Conservation (phyloP, 2,797 vertebrate species). For the Oceanodroma leucorhoa region DNA sequence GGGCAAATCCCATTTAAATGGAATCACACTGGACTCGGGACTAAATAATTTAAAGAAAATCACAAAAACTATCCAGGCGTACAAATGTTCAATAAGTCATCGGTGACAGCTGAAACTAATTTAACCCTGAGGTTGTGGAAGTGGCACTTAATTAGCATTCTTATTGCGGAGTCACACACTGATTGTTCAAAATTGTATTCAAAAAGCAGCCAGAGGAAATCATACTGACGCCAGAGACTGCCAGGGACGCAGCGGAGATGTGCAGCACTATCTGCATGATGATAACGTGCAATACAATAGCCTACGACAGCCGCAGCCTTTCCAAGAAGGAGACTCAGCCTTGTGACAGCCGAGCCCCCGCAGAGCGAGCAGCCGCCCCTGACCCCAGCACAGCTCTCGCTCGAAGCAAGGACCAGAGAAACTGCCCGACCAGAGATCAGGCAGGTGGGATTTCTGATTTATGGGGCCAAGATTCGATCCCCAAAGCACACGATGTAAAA, state of each 20-base stretch:
- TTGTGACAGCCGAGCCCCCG: accelerated
- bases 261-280: not conserved
- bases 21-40: not conserved
- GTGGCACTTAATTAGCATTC: not conserved
- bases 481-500: not conserved
- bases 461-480: too few relatives aligned
- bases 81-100: not conserved
- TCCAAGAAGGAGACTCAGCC: not conserved
- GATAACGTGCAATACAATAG: not conserved
- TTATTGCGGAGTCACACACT: not conserved
- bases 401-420: not conserved
- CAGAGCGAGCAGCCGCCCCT: accelerated
- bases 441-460: not conserved
- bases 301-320: not conserved
- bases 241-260: not conserved
- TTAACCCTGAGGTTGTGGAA: not conserved
- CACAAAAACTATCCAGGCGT: not conserved
- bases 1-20: not conserved
- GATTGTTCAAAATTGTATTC: not conserved
- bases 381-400: not conserved
- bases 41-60: not conserved
- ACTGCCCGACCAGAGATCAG: accelerated
- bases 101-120: not conserved
- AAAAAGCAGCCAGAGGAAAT: not conserved
- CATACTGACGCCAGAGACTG: not conserved